Evolutionary conservation across 2,113 vertebrate genomes (phyloP).

Genomic region (Nettapus auritus): DNA sequence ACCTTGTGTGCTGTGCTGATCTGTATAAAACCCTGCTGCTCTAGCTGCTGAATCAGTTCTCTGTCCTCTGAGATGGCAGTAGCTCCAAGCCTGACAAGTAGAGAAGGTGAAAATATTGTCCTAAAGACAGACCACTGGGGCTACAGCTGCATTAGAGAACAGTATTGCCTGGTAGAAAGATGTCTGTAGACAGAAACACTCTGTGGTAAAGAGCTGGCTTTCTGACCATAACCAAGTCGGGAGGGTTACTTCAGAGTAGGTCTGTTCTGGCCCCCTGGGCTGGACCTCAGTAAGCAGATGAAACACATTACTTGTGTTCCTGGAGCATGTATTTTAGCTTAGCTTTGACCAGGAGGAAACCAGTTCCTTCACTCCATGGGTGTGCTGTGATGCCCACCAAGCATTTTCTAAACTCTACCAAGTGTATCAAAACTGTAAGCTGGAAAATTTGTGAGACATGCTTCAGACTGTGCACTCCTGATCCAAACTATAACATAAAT

Average conservation of each 20-base stretch:
- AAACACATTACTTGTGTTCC: not conserved
- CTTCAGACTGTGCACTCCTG: not conserved
- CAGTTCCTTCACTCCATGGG: not conserved
- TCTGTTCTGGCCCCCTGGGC: not conserved
- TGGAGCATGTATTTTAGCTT: not conserved
- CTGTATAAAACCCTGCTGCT: slow-evolving; percentile 34
- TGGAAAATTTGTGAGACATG: not conserved
- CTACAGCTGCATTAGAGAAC: not conserved
- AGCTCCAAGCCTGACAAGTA: not conserved
- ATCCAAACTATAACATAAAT: not conserved
- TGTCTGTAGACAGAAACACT: not conserved
- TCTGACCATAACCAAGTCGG: not conserved
- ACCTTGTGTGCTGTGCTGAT: slow-evolving; percentile 29
- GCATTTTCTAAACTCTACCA: not conserved
- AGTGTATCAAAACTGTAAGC: not conserved
- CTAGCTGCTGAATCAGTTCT: slow-evolving; percentile 35
- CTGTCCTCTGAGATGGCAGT: not conserved
- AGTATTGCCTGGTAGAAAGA: not conserved
- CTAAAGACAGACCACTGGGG: not conserved
- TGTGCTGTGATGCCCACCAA: not conserved
- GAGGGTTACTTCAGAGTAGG: not conserved
- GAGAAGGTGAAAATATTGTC: slow-evolving; percentile 27
- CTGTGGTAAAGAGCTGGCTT: not conserved
- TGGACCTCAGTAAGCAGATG: not conserved
- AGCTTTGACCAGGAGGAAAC: not conserved